These are phyloP conservation scores for Halictus quadricinctus DNA, from an alignment of 2,888 invertebrate species.

Conservation along the genomic window DNA sequence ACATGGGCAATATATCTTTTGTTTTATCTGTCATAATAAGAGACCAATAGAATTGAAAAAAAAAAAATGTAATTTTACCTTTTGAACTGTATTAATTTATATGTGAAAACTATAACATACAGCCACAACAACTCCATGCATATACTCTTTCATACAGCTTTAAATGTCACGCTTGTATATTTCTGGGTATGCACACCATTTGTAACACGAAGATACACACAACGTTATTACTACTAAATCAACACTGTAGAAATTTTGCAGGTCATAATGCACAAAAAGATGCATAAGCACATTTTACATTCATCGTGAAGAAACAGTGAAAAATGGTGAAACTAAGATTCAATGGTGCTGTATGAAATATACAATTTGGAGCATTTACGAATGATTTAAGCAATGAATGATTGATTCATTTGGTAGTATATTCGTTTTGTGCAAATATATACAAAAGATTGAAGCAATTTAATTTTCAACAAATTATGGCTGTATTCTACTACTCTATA, in stretches of 20 bases:
- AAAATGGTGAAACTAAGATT: constrained; percentile 57
- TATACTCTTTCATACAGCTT: constrained; percentile 61
- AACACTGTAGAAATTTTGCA: constrained; percentile 66
- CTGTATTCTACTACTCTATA: constrained; percentile 42
- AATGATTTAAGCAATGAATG: constrained; percentile 58
- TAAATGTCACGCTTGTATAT: constrained; percentile 49
- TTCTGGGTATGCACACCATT: constrained; percentile 59
- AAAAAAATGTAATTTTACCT: constrained; percentile 39
- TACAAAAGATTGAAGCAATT: constrained; percentile 38
- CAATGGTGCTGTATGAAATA: constrained; percentile 66
- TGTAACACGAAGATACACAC: constrained; percentile 69
- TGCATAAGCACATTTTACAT: constrained; percentile 67
- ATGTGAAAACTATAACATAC: constrained; percentile 56
- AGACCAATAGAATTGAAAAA: constrained; percentile 27
- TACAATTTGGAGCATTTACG: constrained; percentile 56
- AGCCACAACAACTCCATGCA: constrained; percentile 62
- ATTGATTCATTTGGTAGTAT: constrained; percentile 42
- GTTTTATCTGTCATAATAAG: constrained; percentile 14
- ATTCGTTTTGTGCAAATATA: constrained; percentile 42
- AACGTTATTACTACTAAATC: constrained; percentile 60
- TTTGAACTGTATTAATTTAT: constrained; percentile 26
- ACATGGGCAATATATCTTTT: constrained; percentile 15
- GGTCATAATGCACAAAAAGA: constrained; percentile 70
- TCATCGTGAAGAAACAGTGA: constrained; percentile 54
- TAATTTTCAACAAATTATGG: constrained; percentile 41